Base-by-base conservation (phyloP, 2,888 invertebrate species). In the Panorpa germanica region DNA sequence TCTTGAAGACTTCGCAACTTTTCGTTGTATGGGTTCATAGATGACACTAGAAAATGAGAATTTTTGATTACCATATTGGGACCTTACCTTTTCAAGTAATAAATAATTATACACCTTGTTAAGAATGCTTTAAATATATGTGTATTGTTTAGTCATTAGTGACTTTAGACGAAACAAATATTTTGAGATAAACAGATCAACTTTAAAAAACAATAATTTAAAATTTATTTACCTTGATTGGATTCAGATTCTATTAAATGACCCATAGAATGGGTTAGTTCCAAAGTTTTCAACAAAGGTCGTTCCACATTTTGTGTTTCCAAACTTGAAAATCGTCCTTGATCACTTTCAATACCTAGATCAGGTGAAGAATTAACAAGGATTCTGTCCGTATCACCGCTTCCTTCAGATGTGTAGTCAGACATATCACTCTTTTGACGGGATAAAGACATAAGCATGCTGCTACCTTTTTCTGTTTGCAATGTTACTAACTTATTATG, bases 341-440 rank as follows among this genome's bases (percentile, higher is more conserved):
- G 65, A 47, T 85, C 85, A 43, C 83, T 85, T 47, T 85, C 85
- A 37, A 86, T 85, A n/a, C 85, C 85, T 43, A 83, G 65, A 53
- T 86, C 86, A 0, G 86, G 85, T 1, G 85, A 85, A 2, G 74
- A 59, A 40, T 59, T 65, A 8, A 56, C 55, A 6, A 55, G 48
- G 4, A 43, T 39, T 11, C 54, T 38, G 19, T 52, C 52, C 5
- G 41, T 34, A 15, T 51, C 52, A 1, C 38, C 33, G 10, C 38
- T 36, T 7, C 23, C 36, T 19, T 63, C 61, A 2, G 60, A 59
- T 9, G 55, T 54, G 38, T 59, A 59, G 9, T 56, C 60, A 3
- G 56, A 56, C 31, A 55, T 43, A 28, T 53, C 50, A 6, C 50
- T 49, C 32, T 39, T 39, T 30, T 49, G 50, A 16, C 52, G 39